Conservation (phyloP, 2,797 vertebrate genomes). For the Anniella stebbinsi region DNA sequence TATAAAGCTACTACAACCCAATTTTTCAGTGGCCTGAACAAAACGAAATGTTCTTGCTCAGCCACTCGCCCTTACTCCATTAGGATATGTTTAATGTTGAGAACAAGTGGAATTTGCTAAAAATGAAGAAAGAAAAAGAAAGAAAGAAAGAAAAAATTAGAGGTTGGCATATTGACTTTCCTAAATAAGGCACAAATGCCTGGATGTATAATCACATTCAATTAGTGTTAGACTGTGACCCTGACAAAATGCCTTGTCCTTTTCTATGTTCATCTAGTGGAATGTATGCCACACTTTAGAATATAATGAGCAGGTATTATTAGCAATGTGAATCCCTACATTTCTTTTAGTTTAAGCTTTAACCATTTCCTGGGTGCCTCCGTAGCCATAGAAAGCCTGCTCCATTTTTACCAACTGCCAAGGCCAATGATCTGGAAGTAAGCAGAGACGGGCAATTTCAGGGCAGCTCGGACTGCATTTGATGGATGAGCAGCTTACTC, state of each 20-base stretch:
- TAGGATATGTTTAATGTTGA: not conserved
- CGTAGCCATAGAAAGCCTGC: not conserved
- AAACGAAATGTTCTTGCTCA: not conserved
- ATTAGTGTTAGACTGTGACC: slow-evolving; percentile 33
- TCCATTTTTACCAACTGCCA: not conserved
- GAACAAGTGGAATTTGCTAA: slow-evolving; percentile 5
- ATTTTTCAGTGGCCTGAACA: not conserved
- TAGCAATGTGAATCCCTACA: slow-evolving; percentile 3
- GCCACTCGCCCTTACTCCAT: not conserved
- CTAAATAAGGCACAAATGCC: slow-evolving; percentile 19
- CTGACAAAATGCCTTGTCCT: slow-evolving; percentile 26
- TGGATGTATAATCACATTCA: slow-evolving; percentile 29
- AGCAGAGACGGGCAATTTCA: not conserved
- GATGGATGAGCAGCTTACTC: not conserved
- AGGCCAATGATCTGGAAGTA: not conserved
- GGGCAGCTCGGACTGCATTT: not conserved
- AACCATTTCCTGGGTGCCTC: not conserved
- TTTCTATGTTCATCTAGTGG: slow-evolving; percentile 4
- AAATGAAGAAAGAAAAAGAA: not conserved
- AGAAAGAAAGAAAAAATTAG: not conserved
- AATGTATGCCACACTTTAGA: slow-evolving; percentile 19
- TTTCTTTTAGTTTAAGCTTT: not conserved
- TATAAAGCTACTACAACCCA: not conserved
- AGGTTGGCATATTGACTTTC: not conserved
- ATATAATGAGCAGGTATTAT: slow-evolving; percentile 27